A percentile compares a stretch with the other conserved stretches of the same genome.
Conservation (phyloP, 2,888 invertebrate species). For the Bibio marci region DNA sequence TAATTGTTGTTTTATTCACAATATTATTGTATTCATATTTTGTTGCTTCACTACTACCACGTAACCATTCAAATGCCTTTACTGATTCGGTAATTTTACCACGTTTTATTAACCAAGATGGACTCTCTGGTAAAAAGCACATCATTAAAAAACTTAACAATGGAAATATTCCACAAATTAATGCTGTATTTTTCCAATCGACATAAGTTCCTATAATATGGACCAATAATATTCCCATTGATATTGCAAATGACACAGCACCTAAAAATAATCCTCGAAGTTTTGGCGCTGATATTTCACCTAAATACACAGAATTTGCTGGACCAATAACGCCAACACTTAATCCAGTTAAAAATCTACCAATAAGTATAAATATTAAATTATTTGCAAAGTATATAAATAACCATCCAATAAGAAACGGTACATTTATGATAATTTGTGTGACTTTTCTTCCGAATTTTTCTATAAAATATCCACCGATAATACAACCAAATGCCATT, state of each 20-base stretch:
- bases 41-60: slow-evolving; percentile 34
- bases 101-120: slow-evolving; percentile 40
- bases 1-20: slow-evolving; percentile 23
- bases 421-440: slow-evolving; percentile 36
- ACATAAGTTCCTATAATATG: slow-evolving; percentile 44
- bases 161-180: slow-evolving; percentile 35
- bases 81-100: slow-evolving; percentile 34
- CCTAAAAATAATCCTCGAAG: slow-evolving; percentile 41
- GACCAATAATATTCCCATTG: slow-evolving; percentile 37
- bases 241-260: slow-evolving; percentile 36
- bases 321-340: slow-evolving; percentile 39
- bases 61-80: slow-evolving; percentile 35
- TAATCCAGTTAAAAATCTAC: slow-evolving; percentile 37
- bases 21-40: slow-evolving; percentile 33
- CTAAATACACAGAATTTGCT: slow-evolving; percentile 37
- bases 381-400: slow-evolving; percentile 35
- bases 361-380: slow-evolving; percentile 32
- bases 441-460: slow-evolving; percentile 39
- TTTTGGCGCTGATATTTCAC: slow-evolving; percentile 40
- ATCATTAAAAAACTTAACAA: slow-evolving; percentile 33
- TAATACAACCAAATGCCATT: slow-evolving; percentile 43
- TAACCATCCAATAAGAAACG: slow-evolving; percentile 42
- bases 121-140: slow-evolving; percentile 40
- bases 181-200: slow-evolving; percentile 42
- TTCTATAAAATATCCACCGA: slow-evolving; percentile 42